Conservation (phyloP, 35 echinoderm and acorn worm genomes). For the Patiria miniata region DNA sequence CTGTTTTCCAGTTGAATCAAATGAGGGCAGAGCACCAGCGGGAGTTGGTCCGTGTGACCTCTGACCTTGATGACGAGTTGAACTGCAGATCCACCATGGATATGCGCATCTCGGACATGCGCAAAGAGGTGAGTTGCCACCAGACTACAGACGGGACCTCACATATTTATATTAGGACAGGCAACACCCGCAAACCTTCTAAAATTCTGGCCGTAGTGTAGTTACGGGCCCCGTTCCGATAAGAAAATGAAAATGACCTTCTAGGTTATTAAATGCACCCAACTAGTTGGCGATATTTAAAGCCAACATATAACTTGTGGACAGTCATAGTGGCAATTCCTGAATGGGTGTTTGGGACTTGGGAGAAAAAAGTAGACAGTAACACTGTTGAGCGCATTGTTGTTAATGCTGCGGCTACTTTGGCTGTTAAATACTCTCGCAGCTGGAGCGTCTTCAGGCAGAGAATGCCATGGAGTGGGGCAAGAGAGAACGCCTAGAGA, state of each 20-base stretch:
- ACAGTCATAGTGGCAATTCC: too few species aligned
- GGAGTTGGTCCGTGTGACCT: conserved; percentile 75
- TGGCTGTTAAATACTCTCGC: neutral
- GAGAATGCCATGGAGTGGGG: conserved; percentile 95
- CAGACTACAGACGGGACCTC: neutral
- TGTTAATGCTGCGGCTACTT: neutral
- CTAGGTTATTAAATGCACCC: too few species aligned
- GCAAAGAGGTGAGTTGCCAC: conserved; percentile 76
- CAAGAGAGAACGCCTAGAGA: conserved; percentile 87
- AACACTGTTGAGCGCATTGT: too few species aligned
- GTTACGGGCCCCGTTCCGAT: too few species aligned
- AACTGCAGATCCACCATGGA: conserved; percentile 78
- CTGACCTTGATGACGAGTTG: conserved; percentile 90
- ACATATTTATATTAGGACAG: neutral
- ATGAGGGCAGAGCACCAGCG: conserved; percentile 80
- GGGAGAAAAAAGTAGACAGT: too few species aligned
- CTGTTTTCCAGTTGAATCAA: conserved; percentile 59
- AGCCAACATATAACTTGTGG: too few species aligned
- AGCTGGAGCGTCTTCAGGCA: conserved; percentile 88
- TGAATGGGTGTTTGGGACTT: too few species aligned
- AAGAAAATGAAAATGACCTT: neutral
- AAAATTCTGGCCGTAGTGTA: too few species aligned
- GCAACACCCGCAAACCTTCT: neutral
- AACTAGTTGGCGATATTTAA: too few species aligned
- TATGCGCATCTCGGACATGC: conserved; percentile 74